These are phyloP conservation scores for Capromys pilorides DNA, from an alignment of 2,797 vertebrate genomes.

Conservation along the genomic window DNA sequence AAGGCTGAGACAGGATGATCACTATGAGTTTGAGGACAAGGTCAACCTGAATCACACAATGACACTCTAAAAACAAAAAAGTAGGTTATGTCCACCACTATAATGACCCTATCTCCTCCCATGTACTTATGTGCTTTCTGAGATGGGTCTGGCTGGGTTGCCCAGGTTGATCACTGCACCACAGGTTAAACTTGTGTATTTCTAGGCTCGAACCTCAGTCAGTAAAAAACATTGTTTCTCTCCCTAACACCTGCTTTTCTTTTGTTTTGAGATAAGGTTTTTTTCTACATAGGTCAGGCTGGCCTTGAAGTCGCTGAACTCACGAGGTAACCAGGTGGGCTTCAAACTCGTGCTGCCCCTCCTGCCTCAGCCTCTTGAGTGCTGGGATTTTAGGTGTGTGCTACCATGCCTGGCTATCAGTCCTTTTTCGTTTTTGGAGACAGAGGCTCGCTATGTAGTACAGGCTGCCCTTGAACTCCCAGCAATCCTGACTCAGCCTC, in stretches of 20 bases:
- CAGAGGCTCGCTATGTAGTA: neutral
- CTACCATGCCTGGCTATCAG: neutral
- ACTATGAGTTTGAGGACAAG: neutral
- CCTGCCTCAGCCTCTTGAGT: neutral
- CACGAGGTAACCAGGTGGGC: too few relatives aligned
- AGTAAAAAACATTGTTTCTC: conserved; percentile 4
- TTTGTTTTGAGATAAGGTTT: neutral
- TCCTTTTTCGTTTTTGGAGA: neutral
- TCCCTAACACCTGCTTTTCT: neutral
- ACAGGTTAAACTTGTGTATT: neutral
- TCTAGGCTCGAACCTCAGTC: neutral
- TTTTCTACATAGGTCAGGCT: neutral
- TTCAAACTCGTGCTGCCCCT: neutral
- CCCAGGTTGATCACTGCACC: neutral
- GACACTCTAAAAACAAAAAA: neutral
- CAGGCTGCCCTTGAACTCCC: neutral
- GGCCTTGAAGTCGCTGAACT: neutral
- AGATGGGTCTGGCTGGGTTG: neutral
- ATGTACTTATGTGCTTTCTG: neutral
- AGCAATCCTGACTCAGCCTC: neutral
- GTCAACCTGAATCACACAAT: neutral
- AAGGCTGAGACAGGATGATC: neutral
- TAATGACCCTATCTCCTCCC: neutral
- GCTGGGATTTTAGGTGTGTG: neutral
- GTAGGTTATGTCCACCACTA: neutral